These are phyloP conservation scores for Temnothorax curvispinosus DNA, from an alignment of 1,140 invertebrate species.

Conservation along the genomic window DNA sequence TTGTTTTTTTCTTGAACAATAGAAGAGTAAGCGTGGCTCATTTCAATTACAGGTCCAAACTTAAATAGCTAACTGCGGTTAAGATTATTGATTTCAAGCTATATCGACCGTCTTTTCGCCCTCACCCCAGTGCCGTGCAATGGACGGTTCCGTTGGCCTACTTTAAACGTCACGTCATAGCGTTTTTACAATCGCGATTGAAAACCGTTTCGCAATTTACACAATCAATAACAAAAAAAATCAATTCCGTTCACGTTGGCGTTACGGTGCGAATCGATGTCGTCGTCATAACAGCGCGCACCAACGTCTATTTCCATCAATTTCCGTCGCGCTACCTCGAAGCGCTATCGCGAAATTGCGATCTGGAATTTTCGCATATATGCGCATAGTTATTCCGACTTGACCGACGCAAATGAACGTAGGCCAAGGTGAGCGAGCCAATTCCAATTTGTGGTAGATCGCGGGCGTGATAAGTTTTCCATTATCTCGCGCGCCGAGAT, in stretches of 20 bases:
- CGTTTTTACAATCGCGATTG: not conserved
- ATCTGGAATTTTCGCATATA: conserved; percentile 36
- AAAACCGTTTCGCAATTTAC: conserved; percentile 15
- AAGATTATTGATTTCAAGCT: conserved; percentile 77
- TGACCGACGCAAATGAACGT: conserved; percentile 5
- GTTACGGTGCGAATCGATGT: not conserved
- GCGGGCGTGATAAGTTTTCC: conserved; percentile 31
- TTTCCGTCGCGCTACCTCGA: conserved; percentile 8
- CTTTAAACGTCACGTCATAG: conserved; percentile 65
- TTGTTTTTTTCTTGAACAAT: not conserved
- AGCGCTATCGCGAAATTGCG: conserved; percentile 32
- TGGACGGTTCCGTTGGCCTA: conserved; percentile 75
- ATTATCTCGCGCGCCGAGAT: conserved; percentile 30
- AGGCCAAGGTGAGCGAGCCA: conserved; percentile 46
- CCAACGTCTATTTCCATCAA: conserved; percentile 20
- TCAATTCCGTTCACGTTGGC: not conserved
- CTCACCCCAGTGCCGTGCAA: conserved; percentile 66
- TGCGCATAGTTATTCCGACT: not conserved
- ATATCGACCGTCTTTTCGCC: conserved; percentile 65
- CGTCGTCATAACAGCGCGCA: not conserved
- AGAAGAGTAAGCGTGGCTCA: not conserved
- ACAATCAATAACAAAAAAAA: conserved; percentile 10
- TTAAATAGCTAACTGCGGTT: conserved; percentile 63
- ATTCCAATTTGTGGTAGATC: conserved; percentile 48
- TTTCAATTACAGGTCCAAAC: not conserved